These are phyloP conservation scores for Napeogenes inachia DNA, from an alignment of 2,888 invertebrate genomes.

Conservation along the genomic window DNA sequence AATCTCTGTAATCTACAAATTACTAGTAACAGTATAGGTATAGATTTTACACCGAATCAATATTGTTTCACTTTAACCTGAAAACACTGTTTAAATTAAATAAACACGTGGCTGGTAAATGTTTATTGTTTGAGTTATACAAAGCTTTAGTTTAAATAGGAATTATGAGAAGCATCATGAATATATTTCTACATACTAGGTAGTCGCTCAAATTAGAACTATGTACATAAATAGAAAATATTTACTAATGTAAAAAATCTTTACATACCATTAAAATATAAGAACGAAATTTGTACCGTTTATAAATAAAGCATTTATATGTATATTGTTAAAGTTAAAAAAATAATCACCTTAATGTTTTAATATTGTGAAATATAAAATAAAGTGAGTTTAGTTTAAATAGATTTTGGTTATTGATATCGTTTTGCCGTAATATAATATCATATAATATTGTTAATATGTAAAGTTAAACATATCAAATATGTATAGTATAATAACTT, in stretches of 20 bases:
- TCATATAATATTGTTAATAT: too few relatives aligned
- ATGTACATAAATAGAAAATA: constrained; percentile 4
- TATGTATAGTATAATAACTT: too few relatives aligned
- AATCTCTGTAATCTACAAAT: too few relatives aligned
- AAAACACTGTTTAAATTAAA: constrained; percentile 3
- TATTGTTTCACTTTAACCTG: background rate
- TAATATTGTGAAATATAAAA: too few relatives aligned
- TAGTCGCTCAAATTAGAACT: background rate
- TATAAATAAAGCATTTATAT: background rate
- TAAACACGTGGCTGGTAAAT: constrained; percentile 14
- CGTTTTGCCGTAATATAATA: too few relatives aligned
- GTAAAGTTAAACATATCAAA: too few relatives aligned
- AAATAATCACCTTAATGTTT: too few relatives aligned
- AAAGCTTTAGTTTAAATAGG: constrained; percentile 17
- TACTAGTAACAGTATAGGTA: background rate
- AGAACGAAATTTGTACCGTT: background rate
- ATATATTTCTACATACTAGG: constrained; percentile 14
- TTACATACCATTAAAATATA: background rate
- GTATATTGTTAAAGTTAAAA: too few relatives aligned
- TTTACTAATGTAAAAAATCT: background rate
- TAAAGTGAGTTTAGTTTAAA: too few relatives aligned
- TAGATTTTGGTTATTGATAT: too few relatives aligned
- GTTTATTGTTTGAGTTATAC: constrained; percentile 21
- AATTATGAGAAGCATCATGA: constrained; percentile 26
- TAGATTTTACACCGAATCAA: background rate